These are phyloP conservation scores for Drosophila mulleri DNA, from an alignment of 2,888 invertebrate genomes.

Conservation along the genomic window DNA sequence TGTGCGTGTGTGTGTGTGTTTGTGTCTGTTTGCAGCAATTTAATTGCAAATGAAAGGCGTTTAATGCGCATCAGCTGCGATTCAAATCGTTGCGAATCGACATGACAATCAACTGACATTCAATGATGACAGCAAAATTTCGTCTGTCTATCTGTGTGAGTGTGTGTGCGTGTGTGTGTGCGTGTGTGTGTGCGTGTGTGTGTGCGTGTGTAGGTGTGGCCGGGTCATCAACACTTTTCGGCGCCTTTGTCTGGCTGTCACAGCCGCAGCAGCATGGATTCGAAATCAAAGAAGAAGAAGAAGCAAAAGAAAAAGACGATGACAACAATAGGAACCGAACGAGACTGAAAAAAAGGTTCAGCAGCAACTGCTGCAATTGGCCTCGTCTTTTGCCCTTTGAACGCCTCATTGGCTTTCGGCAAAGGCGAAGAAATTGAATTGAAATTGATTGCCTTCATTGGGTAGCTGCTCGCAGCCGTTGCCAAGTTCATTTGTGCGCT, in stretches of 20 bases:
- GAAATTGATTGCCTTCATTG: conserved; percentile 79
- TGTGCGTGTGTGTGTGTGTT: conserved; percentile 15
- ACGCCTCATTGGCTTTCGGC: conserved; percentile 73
- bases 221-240: conserved; percentile 75
- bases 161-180: conserved; percentile 3
- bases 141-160: conserved; percentile 12
- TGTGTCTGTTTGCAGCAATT: conserved; percentile 49
- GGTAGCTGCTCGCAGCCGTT: conserved; percentile 32
- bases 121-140: conserved; percentile 70
- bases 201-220: conserved; percentile 22
- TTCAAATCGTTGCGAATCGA: conserved; percentile 77
- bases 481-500: conserved; percentile 74
- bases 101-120: conserved; percentile 68
- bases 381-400: conserved; percentile 71
- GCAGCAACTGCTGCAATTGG: conserved; percentile 65
- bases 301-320: conserved; percentile 3
- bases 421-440: conserved; percentile 70
- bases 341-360: conserved; percentile 60
- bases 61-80: conserved; percentile 69
- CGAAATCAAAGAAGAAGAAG: background rate
- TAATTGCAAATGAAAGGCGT: conserved; percentile 81
- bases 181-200: conserved; percentile 21
- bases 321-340: conserved; percentile 11
- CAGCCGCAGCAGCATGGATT: background rate
- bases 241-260: conserved; percentile 52